Evolutionary conservation across 2,113 vertebrate genomes (phyloP).

Genomic region (Ictalurus punctatus): DNA sequence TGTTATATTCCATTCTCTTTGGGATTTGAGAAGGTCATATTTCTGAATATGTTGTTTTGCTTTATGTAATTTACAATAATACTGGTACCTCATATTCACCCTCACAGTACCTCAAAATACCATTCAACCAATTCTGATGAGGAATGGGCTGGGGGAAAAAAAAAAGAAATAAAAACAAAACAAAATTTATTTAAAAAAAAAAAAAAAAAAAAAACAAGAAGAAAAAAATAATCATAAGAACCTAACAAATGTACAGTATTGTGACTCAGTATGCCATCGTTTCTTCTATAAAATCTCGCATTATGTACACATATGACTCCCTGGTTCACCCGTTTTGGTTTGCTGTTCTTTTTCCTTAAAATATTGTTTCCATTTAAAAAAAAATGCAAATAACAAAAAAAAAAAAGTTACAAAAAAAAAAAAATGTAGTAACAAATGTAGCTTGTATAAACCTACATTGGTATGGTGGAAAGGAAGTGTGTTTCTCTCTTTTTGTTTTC

Average conservation of each 20-base stretch:
- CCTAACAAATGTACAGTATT: conserved; percentile 75
- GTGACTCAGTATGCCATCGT: conserved; percentile 68
- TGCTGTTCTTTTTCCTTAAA: conserved; percentile 79
- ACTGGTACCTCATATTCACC: conserved; percentile 87
- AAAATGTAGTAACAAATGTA: conserved; percentile 88
- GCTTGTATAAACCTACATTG: conserved; percentile 85
- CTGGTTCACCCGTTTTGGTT: conserved; percentile 87
- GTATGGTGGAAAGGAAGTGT: conserved; percentile 85
- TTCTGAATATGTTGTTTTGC: conserved; percentile 70
- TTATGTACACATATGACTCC: conserved; percentile 70
- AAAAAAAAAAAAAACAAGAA: not conserved
- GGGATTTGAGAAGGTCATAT: conserved; percentile 60
- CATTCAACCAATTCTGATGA: conserved; percentile 74
- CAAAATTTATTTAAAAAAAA: conserved; percentile 1
- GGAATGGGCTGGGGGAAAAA: conserved; percentile 51
- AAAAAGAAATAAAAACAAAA: not conserved
- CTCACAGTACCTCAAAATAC: conserved; percentile 83
- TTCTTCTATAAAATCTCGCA: conserved; percentile 63
- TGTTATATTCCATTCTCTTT: conserved; percentile 58
- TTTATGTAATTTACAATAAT: conserved; percentile 72
- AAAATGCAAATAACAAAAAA: conserved; percentile 75
- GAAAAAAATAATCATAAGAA: conserved; percentile 1
- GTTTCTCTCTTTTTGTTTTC: conserved; percentile 38
- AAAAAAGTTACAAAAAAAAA: conserved; percentile 71
- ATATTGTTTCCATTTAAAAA: conserved; percentile 76